Evolutionary conservation across 2,888 invertebrate species (phyloP), one percentile per base, ranked within the genome.

Genomic region (Drosophila multiciliata): DNA sequence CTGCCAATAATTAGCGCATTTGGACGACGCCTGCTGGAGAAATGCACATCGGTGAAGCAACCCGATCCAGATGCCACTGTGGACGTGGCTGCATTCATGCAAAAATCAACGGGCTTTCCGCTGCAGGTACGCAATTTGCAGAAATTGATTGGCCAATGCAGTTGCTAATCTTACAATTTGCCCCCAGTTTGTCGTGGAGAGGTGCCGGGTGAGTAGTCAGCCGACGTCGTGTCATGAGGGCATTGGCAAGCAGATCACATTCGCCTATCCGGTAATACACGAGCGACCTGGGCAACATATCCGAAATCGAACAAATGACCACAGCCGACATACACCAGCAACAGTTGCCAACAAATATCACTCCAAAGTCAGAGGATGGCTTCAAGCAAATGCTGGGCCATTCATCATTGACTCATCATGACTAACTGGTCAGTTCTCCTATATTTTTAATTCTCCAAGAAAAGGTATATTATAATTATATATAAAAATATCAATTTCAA

Each of bases 211-310:
- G 1, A 42, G 78, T 5, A 85, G 82, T 8, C 93, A 93, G 57
- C 90, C 91, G 0, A 71, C 73, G 61, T 72, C 73, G 15, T 89
- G 91, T 1, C 77, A 87, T 66, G 66, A 57, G 0, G 9, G 62
- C n/a, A 92, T 93, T 55, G 76, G 86, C 36, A 55, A 90, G 54
- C 92, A 93, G 79, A 90, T 92, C 11, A 93, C 93, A 1, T 95
- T 96, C 0, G 95, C 94, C 0, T 96, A 96, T 90, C 96, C 96
- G 0, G 75, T 96, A 3, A 93, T 96, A 73, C 96, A 96, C 79
- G 96, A 91, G 93, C 77, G 92, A 93, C 83, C 86, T 92, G 79
- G 93, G 93, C 57, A 93, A 95, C 52, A 95, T 94, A 7, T 95
- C 95, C 0, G 94, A 94, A 66, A 94, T 94, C 33, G 94, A 93